Evolutionary conservation across 2,888 invertebrate species (phyloP), one percentile per base, ranked within the genome.

Genomic region (Acrobasis repandana): DNA sequence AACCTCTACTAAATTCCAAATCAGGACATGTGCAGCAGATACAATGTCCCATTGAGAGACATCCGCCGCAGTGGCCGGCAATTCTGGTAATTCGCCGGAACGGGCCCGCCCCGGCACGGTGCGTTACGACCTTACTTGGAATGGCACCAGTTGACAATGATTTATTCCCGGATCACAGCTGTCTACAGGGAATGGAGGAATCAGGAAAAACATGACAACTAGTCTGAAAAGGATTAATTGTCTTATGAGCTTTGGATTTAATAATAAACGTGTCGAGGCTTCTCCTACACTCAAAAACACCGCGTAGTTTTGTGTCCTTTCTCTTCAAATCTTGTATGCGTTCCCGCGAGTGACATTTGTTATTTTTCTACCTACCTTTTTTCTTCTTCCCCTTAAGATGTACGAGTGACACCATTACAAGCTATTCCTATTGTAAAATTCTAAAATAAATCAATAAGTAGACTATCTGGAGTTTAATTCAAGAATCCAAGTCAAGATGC

Each of bases 71-170:
- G n/a, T 38, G 15, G 10, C 36, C 34, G 54, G 72, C 78, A 85
- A 85, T 82, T 80, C 83, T 80, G 69, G 81, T 80, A 79, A 86
- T 87, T 84, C 80, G 71, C 77, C 73, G 73, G 75, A 84, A 82
- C 80, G 74, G 66, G 56, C 63, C 73, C 79, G 80, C 79, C 81
- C 69, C 71, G 65, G 65, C 67, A 68, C 58, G 61, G 67, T n/a
- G 75, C 28, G 28, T 28, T 28, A 85, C 76, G 73, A 46, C 71
- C 77, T 80, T 86, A 85, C 87, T 76, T 52, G 72, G 86, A 87
- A 86, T 77, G 75, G 75, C 82, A 79, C 80, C 83, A 82, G 77
- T 76, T 68, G 48, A 58, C 47, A 61, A 63, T n/a, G n/a, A n/a
- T 65, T 58, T 16, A 33, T 51, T 51, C 49, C 49, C 14, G 43